phyloP scores from a whole-genome alignment of 1,140 invertebrate species.

The Nixonia krombeini region DNA sequence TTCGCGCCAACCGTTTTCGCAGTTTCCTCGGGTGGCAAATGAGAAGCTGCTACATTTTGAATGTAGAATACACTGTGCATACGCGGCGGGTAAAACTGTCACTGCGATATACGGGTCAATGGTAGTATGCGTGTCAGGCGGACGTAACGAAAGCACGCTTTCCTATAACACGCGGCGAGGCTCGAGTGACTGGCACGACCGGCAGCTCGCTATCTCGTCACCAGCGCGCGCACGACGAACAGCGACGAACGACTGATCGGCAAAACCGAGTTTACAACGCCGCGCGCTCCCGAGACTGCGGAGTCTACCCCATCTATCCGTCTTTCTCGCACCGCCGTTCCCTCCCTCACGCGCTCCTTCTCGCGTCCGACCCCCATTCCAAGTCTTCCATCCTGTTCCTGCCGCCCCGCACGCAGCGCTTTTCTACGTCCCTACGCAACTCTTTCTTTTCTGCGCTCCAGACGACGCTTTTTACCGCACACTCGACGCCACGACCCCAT shows the following conservation, averaged over 20 bases:
- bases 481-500: slow-evolving; percentile 25
- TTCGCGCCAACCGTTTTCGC: too few species aligned
- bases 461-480: slow-evolving; percentile 24
- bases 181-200: background rate
- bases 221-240: slow-evolving; percentile 58
- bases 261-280: background rate
- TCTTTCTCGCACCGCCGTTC: too few species aligned
- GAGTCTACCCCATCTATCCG: too few species aligned
- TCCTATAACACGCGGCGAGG: background rate
- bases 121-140: background rate
- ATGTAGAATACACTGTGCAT: too few species aligned
- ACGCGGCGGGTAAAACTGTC: too few species aligned
- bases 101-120: too few species aligned
- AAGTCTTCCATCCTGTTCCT: slow-evolving; percentile 23
- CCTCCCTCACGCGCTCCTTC: too few species aligned
- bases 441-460: too few species aligned
- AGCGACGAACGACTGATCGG: slow-evolving; percentile 55
- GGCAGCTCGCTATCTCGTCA: background rate
- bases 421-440: slow-evolving; percentile 15
- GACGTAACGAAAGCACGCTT: background rate
- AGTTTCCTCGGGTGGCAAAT: too few species aligned
- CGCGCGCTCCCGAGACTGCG: too few species aligned
- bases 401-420: slow-evolving; percentile 12
- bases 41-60: too few species aligned
- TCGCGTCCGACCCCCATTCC: background rate